phyloP scores from a whole-genome alignment of 2,797 vertebrate genomes.

The Alfaro cultratus region DNA sequence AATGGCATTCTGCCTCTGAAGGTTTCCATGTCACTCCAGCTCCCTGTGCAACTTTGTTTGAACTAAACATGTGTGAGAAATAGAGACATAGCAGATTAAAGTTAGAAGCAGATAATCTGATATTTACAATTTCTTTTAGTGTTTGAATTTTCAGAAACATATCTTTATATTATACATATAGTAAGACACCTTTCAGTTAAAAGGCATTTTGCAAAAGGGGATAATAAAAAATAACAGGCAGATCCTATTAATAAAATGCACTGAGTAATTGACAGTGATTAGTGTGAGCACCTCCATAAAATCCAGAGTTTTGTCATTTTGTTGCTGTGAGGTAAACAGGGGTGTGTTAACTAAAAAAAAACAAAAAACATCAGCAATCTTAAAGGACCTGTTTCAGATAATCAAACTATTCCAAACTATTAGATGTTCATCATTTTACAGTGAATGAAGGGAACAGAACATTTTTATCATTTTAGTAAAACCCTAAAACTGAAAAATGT shows the following conservation, averaged over 20 bases:
- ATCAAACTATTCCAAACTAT: background rate
- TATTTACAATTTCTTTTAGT: background rate
- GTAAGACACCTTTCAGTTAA: background rate
- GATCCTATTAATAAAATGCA: background rate
- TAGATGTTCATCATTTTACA: background rate
- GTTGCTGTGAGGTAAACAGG: background rate
- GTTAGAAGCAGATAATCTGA: conserved; percentile 8
- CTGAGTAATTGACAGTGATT: background rate
- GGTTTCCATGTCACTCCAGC: conserved; percentile 29
- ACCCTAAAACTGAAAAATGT: background rate
- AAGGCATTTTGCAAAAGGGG: background rate
- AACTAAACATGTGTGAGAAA: background rate
- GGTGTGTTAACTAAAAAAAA: background rate
- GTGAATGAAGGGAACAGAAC: background rate
- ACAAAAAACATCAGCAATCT: background rate
- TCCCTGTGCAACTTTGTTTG: conserved; percentile 28
- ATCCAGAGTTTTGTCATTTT: background rate
- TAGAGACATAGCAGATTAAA: background rate
- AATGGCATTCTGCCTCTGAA: background rate
- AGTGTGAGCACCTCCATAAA: background rate
- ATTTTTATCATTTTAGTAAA: background rate
- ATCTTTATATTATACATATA: background rate
- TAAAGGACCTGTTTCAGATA: background rate
- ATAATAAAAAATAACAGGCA: background rate
- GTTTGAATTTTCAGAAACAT: background rate